These are phyloP conservation scores for Hirtodrosophila trivittata DNA, from an alignment of 2,888 invertebrate species.

Conservation along the genomic window DNA sequence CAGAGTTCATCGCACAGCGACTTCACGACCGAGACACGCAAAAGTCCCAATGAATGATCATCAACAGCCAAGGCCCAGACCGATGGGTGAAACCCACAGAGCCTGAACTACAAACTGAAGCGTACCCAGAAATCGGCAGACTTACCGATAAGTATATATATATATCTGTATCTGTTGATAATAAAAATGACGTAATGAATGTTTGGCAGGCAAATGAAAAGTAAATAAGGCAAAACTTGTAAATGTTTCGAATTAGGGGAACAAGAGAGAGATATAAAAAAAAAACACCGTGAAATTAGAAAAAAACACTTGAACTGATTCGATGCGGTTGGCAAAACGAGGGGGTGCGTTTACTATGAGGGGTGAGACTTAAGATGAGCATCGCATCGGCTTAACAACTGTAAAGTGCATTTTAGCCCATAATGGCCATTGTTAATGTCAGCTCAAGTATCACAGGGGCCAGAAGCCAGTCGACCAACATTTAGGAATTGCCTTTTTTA, in stretches of 20 bases:
- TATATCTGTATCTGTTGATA: constrained; percentile 6
- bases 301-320: constrained; percentile 78
- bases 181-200: constrained; percentile 52
- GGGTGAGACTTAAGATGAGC: constrained; percentile 29
- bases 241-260: constrained; percentile 22
- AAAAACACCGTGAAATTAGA: constrained; percentile 73
- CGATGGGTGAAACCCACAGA: constrained; percentile 8
- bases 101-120: constrained; percentile 32
- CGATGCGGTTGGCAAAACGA: constrained; percentile 54
- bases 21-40: constrained; percentile 70
- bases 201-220: constrained; percentile 73
- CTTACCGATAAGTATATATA: constrained; percentile 6
- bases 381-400: constrained; percentile 53
- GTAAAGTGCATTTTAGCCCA: constrained; percentile 57
- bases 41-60: constrained; percentile 73
- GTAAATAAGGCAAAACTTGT: constrained; percentile 64
- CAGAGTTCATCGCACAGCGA: constrained; percentile 45
- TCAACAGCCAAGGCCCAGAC: constrained; percentile 30
- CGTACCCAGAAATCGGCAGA: neutral
- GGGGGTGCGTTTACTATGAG: neutral
- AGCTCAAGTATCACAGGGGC: constrained; percentile 21
- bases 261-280: constrained; percentile 17
- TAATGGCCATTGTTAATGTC: constrained; percentile 55
- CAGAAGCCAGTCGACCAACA: constrained; percentile 22
- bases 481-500: constrained; percentile 11